Percentiles rank a stretch among this genome's conserved stretches.
Evolutionary conservation across 2,888 invertebrate species (phyloP).

Genomic region (Andrena chrysosceles): DNA sequence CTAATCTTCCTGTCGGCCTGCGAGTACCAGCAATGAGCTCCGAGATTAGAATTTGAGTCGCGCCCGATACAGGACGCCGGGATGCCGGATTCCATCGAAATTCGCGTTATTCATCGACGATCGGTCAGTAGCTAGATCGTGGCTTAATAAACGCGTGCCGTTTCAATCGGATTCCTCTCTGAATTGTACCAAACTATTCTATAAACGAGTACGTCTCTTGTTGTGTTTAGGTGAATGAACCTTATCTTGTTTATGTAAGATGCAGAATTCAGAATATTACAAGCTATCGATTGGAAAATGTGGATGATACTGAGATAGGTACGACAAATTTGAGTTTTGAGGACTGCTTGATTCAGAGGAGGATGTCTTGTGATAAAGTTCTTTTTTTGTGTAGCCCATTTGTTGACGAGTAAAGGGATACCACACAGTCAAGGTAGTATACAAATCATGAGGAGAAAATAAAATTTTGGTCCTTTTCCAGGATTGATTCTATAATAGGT

Average conservation of each 20-base stretch:
- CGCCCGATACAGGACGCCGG: neutral
- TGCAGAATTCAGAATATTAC: neutral
- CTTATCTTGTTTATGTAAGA: neutral
- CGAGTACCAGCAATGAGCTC: constrained; percentile 25
- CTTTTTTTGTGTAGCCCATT: no score
- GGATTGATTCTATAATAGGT: no score
- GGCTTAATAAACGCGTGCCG: neutral
- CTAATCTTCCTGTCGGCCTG: constrained; percentile 38
- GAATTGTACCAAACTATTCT: neutral
- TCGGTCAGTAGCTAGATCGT: neutral
- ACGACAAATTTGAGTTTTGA: no score
- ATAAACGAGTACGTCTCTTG: neutral
- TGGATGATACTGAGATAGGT: neutral
- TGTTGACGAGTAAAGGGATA: no score
- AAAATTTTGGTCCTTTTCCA: no score
- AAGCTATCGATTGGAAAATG: neutral
- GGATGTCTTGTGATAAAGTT: no score
- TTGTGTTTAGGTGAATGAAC: neutral
- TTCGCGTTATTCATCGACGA: constrained; percentile 17
- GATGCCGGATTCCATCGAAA: constrained; percentile 17
- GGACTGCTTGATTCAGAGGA: no score
- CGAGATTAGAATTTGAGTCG: constrained; percentile 38
- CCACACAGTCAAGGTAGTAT: no score
- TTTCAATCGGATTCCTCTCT: neutral
- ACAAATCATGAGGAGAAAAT: no score